Base-by-base conservation (phyloP, 2,888 invertebrate species). In the Rhodophaea formosa region DNA sequence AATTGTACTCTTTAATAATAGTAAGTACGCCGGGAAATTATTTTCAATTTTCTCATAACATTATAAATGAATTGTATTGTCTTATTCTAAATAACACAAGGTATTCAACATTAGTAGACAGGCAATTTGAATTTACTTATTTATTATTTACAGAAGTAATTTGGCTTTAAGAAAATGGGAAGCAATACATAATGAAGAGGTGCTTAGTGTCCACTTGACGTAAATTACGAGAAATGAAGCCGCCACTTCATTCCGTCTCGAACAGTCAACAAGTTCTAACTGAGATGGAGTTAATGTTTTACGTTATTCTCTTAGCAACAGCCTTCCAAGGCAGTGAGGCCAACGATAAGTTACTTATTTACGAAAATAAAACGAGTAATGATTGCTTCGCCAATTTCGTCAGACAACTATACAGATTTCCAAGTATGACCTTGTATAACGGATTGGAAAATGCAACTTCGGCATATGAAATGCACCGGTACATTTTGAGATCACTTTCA, bases 181-280 rank as follows among this genome's bases (percentile, higher is more conserved):
- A 39, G 10, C 1, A 1, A 17, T 35, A 51, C 51, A 51, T 49
- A 49, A 51, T 51, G 8, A 51, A 51, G 15, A 35, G 35, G n/a
- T 15, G 35, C 51, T 51, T 35, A 51, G 12, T 16, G 35, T 10
- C 35, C 10, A 51, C 35, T 51, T 39, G 45, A 30, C 30, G 32
- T 30, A 30, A 15, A 49, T 49, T 49, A 49, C 49, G 5, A 15
- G 15, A 23, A 23, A 10, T 45, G 23, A 1, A 23, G 23, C 7
- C 23, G 35, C 35, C 17, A 8, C 8, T 49, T 32, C 17, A 51
- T 2, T 17, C 12, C 35, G 10, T 15, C 16, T 35, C 7, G 10
- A 6, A 12, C 35, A 12, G 16, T 17, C 12, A 17, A n/a, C 35
- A 1, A 15, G 17, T 32, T 35, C 15, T 3, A 8, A 16, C 35